Conservation (phyloP, 2,113 vertebrate species). For the Leucosticte australis region DNA sequence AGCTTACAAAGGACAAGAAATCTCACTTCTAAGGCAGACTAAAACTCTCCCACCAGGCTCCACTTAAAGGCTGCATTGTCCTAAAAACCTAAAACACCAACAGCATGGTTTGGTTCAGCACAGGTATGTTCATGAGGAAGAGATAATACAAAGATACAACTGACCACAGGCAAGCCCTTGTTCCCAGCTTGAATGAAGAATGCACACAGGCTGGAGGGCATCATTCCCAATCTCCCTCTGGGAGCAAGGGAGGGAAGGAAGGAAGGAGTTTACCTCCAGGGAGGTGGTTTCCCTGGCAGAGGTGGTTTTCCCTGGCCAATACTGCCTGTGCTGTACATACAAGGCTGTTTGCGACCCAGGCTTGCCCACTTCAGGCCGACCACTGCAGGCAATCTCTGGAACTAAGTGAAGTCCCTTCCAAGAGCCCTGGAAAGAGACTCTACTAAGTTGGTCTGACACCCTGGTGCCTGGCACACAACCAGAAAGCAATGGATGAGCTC, state of each 20-base stretch:
- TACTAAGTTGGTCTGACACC: neutral
- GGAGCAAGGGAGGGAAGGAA: neutral
- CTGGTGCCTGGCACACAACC: neutral
- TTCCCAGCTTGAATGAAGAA: neutral
- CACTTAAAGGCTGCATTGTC: neutral
- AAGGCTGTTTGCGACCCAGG: neutral
- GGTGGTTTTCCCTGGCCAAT: too few relatives aligned
- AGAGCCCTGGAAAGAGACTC: neutral
- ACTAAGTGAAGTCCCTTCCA: neutral
- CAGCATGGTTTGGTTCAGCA: rapidly evolving
- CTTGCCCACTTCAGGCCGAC: neutral
- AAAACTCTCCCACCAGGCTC: neutral
- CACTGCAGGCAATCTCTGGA: neutral
- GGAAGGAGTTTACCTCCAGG: neutral
- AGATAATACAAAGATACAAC: neutral
- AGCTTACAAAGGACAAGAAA: neutral
- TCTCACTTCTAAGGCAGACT: neutral
- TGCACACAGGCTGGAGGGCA: neutral
- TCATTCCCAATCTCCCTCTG: neutral
- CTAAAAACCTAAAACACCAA: neutral
- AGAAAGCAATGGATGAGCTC: neutral
- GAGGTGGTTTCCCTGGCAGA: neutral
- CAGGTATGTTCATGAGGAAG: neutral
- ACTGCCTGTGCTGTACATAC: neutral
- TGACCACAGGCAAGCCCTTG: neutral